Evolutionary conservation across 1,140 invertebrate species (phyloP).

Genomic region (Nasonia vitripennis): DNA sequence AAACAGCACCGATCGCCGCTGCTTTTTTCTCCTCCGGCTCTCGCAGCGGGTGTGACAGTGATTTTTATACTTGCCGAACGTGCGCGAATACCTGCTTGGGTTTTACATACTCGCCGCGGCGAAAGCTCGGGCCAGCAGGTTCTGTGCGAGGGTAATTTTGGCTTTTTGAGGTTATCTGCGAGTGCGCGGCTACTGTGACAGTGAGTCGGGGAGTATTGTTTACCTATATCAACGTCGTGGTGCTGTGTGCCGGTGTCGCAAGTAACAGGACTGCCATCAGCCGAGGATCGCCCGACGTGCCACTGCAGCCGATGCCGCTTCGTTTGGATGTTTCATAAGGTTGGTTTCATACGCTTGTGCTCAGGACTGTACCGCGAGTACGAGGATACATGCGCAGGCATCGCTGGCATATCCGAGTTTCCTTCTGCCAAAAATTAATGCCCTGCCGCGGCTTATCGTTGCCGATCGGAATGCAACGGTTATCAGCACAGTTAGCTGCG

Average conservation of each 20-base stretch:
- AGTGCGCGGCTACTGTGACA: not conserved
- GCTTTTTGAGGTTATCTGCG: not conserved
- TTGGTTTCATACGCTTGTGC: not conserved
- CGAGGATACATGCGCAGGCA: too few species aligned
- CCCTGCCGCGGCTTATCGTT: not conserved
- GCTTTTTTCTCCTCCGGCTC: not conserved
- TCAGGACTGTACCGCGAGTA: too few species aligned
- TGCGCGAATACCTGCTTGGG: not conserved
- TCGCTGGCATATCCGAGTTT: too few species aligned
- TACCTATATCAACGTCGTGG: not conserved
- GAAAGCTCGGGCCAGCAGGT: too few species aligned
- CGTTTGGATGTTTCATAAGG: not conserved
- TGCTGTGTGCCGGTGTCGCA: not conserved
- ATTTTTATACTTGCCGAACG: not conserved
- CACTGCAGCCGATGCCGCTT: not conserved
- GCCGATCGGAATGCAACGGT: not conserved
- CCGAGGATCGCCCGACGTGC: not conserved
- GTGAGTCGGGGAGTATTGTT: not conserved
- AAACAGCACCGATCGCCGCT: not conserved
- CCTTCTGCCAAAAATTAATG: not conserved
- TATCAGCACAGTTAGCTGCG: not conserved
- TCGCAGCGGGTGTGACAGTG: not conserved
- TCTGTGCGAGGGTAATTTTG: not conserved
- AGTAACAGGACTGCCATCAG: not conserved
- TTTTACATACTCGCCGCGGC: too few species aligned